Evolutionary conservation across 2,113 vertebrate genomes (phyloP).

Genomic region (Procavia capensis): DNA sequence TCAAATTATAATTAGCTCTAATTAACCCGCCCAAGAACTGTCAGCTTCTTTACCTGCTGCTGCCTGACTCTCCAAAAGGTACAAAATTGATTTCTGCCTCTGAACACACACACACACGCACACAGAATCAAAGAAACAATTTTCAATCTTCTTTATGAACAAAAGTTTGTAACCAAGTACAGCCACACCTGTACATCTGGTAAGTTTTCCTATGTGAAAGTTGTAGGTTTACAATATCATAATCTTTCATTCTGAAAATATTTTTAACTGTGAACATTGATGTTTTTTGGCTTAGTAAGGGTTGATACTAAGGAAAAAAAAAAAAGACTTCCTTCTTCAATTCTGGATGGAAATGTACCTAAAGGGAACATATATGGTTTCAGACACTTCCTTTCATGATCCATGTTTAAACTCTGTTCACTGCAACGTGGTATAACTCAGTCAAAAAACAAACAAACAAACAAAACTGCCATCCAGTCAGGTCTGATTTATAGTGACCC

Average conservation of each 20-base stretch:
- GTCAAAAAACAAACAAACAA: too few relatives aligned
- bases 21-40: slow-evolving; percentile 70
- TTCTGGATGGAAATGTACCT: slow-evolving; percentile 10
- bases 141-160: slow-evolving; percentile 57
- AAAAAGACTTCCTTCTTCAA: background rate
- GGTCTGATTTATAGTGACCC: too few relatives aligned
- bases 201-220: background rate
- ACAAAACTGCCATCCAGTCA: too few relatives aligned
- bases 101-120: too few relatives aligned
- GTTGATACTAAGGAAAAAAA: slow-evolving; percentile 2
- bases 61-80: slow-evolving; percentile 56
- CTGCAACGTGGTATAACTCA: background rate
- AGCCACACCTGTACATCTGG: background rate
- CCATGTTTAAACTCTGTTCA: slow-evolving; percentile 23
- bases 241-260: background rate
- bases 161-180: slow-evolving; percentile 31
- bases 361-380: background rate
- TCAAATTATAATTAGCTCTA: slow-evolving; percentile 77
- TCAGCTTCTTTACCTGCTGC: slow-evolving; percentile 64
- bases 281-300: slow-evolving; percentile 38
- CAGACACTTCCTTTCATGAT: background rate
- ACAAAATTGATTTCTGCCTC: slow-evolving; percentile 63
- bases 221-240: background rate
- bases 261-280: background rate
- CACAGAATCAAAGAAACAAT: slow-evolving; percentile 60